Evolutionary conservation across 1,140 invertebrate species (phyloP).

Genomic region (Lepidurus apus): DNA sequence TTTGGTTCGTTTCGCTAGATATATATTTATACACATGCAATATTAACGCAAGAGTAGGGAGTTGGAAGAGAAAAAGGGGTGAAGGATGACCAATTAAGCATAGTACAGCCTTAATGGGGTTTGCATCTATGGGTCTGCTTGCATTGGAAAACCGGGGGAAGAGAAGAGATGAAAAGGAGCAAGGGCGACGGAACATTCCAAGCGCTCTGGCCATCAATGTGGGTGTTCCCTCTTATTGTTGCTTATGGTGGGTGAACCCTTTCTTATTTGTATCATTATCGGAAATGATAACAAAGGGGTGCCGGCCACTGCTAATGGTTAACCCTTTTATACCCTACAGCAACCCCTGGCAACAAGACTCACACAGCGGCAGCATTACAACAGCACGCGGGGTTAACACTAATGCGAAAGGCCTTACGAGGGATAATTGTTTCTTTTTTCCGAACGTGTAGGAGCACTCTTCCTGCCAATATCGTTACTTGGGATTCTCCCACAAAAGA

Average conservation of each 20-base stretch:
- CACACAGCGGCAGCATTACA: background rate
- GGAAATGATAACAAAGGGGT: constrained; percentile 13
- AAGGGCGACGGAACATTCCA: background rate
- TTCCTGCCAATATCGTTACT: constrained; percentile 10
- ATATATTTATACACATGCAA: background rate
- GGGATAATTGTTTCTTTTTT: constrained; percentile 17
- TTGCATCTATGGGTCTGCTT: background rate
- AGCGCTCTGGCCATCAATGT: background rate
- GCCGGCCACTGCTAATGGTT: constrained; percentile 4
- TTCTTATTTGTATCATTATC: constrained; percentile 22
- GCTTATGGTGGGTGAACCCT: background rate
- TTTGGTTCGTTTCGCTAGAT: background rate
- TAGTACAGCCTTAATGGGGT: background rate
- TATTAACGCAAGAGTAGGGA: background rate
- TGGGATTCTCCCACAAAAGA: constrained; percentile 1
- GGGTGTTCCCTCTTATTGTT: constrained; percentile 7
- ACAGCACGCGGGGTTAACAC: background rate
- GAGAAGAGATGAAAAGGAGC: background rate
- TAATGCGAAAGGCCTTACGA: background rate
- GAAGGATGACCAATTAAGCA: constrained; percentile 4
- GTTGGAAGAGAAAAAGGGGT: background rate
- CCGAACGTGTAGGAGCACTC: background rate
- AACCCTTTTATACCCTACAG: background rate
- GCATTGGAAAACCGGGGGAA: background rate
- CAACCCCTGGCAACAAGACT: constrained; percentile 12